Base-by-base conservation (phyloP, 2,113 vertebrate species). In the Festucalex cinctus region DNA sequence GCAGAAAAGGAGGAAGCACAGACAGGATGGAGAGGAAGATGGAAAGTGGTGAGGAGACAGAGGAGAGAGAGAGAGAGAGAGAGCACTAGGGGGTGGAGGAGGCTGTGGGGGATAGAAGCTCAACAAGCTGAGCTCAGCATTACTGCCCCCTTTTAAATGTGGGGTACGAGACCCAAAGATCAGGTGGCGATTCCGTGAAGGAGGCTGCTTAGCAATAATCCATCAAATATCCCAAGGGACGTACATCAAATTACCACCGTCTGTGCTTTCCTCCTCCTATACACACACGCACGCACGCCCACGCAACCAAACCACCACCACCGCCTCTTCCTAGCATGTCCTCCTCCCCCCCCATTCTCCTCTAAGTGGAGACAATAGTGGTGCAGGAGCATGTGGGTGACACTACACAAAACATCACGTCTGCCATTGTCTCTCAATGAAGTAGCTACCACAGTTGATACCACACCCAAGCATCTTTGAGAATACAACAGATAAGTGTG, bases 171-270 rank as follows among this genome's bases (percentile, higher is more conserved):
- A 81, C 85, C 80, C 82, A 80, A 83, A 85, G 84, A 89, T 89
- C 87, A 89, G 87, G 84, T 87, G 87, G 85, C 82, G 84, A 82
- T 85, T 60, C 80, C 73, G 76, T 77, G 78, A 78, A 81, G 81
- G 81, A 80, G 83, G 83, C 86, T 85, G 81, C 78, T 88, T 84
- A 85, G 84, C 84, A 83, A 85, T 89, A 87, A 89, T 87, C 87
- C 87, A 87, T 89, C 87, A 87, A 87, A 86, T 79, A 86, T 86
- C 87, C 87, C 87, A 48, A 57, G 87, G 82, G 87, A 87, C 82
- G 85, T 76, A 86, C 83, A 86, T 89, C 85, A 86, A 86, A 85
- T 89, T 87, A 89, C 79, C 84, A 88, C 73, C 84, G 82, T 87
- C 87, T 86, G 83, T 84, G 77, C 83, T 80, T 68, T 48, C 16